Evolutionary conservation across 2,797 vertebrate genomes (phyloP), one percentile per base, ranked within the genome.

Genomic region (Gadopsis bispinosus): DNA sequence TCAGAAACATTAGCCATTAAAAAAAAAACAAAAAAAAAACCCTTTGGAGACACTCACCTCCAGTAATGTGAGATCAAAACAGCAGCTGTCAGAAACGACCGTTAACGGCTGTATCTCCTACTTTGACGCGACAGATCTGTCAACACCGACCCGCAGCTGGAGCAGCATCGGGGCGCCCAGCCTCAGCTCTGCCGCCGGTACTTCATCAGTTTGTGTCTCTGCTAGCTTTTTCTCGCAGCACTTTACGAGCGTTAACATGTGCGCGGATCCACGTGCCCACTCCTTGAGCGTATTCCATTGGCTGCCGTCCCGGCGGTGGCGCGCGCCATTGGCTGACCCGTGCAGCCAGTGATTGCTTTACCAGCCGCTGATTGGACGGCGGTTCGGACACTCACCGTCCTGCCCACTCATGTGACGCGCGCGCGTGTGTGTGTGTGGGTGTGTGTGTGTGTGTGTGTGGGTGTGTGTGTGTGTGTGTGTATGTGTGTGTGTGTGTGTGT

Each of bases 221-320:
- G 77, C 88, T 85, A 26, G 73, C 71, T 86, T 80, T 79, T 88
- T 91, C 89, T 91, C 87, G 79, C 68, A 53, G 35, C 87, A 82
- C 88, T 92, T 92, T 93, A 93, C 89, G 74, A 93, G 91, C 92
- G 88, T 93, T 92, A 95, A 95, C 95, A 95, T 94, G 93, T 94
- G 95, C 94, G 84, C 91, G 83, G 63, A 85, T 93, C 90, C 94
- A 96, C 95, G 95, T 95, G 96, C 95, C 94, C 92, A 91, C 73
- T 87, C 82, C 93, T 83, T 91, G 86, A 78, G 50, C 83, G 75
- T 65, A 77, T 80, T 19, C 87, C 48, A 93, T 94, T 91, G 95
- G 94, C 91, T 81, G 87, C 29, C n/a, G 66, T 64, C 62, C 73
- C 80, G 73, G 58, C 73, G 61, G 56, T 11, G 83, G 62, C 67